Percentiles rank a stretch among this genome's conserved stretches.
phyloP scores from a whole-genome alignment of 2,113 vertebrate genomes.

The Xerus inauris region DNA sequence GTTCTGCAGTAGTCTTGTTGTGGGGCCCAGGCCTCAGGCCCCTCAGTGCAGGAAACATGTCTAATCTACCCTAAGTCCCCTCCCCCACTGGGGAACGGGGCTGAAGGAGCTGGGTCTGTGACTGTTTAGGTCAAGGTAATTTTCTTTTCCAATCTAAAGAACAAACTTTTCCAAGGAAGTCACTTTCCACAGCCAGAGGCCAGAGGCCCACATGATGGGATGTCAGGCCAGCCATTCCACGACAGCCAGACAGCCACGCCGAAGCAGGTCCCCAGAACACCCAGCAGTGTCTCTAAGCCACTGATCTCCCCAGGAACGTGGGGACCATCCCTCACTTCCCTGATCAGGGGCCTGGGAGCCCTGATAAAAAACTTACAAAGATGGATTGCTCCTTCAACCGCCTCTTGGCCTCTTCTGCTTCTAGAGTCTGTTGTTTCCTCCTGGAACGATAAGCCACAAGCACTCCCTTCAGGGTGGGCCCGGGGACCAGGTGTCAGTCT shows the following conservation, averaged over 20 bases:
- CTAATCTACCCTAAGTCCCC: not conserved
- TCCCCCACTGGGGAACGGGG: not conserved
- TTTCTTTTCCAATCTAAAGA: not conserved
- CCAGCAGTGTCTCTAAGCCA: not conserved
- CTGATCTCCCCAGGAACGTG: not conserved
- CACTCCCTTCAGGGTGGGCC: not conserved
- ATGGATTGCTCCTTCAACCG: constrained; percentile 89
- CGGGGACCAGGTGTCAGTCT: accelerated
- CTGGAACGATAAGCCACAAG: constrained; percentile 62
- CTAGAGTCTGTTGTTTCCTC: constrained; percentile 93
- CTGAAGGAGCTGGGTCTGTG: not conserved
- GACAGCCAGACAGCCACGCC: accelerated
- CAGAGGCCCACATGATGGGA: not conserved
- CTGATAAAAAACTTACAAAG: constrained; percentile 88
- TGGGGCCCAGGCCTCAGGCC: not conserved
- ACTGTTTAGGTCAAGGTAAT: not conserved
- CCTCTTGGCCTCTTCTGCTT: constrained; percentile 95
- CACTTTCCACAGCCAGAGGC: not conserved
- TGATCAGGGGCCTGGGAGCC: not conserved
- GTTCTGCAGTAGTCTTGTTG: not conserved
- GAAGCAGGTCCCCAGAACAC: not conserved
- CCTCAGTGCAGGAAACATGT: not conserved
- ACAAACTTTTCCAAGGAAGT: not conserved
- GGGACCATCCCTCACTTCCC: not conserved
- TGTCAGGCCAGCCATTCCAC: not conserved